These are phyloP conservation scores for Clarias magur DNA, from an alignment of 2,113 vertebrate genomes.

Conservation along the genomic window DNA sequence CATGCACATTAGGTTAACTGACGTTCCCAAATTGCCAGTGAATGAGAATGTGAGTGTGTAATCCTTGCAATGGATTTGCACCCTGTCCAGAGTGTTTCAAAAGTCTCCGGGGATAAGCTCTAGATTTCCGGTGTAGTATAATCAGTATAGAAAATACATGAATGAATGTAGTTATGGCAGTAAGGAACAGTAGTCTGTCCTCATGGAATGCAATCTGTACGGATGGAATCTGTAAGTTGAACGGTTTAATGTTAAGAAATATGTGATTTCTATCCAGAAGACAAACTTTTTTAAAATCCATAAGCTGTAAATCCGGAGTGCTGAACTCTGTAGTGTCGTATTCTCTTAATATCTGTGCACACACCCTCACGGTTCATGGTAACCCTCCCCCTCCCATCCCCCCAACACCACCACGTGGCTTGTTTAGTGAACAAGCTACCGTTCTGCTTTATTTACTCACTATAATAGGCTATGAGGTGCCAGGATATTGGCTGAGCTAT, in stretches of 20 bases:
- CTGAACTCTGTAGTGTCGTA: background rate
- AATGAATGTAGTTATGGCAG: background rate
- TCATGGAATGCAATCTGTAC: background rate
- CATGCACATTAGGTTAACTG: too few relatives aligned
- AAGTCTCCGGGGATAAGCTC: too few relatives aligned
- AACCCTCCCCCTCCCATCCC: background rate
- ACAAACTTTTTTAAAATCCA: background rate
- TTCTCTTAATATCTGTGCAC: background rate
- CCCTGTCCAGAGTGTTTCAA: too few relatives aligned
- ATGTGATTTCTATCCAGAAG: background rate
- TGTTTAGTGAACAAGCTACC: constrained; percentile 40
- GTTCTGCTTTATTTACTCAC: constrained; percentile 58
- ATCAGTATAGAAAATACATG: too few relatives aligned
- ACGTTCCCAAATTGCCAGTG: too few relatives aligned
- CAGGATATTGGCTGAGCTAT: constrained; percentile 57
- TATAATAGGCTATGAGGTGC: constrained; percentile 53
- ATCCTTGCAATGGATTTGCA: too few relatives aligned
- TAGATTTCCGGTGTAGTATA: too few relatives aligned
- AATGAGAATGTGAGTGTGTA: too few relatives aligned
- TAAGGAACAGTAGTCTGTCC: background rate
- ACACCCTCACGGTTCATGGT: background rate
- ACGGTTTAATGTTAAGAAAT: background rate
- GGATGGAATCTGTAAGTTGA: background rate
- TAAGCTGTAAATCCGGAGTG: background rate
- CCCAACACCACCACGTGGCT: background rate